Base-by-base conservation (phyloP, 2,888 invertebrate genomes). In the Molanna angustata region DNA sequence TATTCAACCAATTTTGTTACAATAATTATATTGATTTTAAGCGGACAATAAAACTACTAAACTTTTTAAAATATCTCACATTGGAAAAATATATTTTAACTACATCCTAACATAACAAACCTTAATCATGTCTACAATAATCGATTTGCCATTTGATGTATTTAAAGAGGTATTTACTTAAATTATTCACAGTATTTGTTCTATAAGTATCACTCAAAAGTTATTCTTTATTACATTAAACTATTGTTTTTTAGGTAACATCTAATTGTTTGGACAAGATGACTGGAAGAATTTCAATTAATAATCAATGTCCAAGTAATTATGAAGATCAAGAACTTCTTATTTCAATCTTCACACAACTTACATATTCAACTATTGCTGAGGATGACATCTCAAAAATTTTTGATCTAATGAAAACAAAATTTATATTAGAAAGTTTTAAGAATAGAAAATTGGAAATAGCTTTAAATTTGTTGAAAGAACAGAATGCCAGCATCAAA, bases 401-500 rank as follows among this genome's bases (percentile, higher is more conserved):
- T 27, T 44, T 54, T 13, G 59, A 52, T 6, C n/a, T 17, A 6
- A 50, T 56, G 16, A 52, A 49, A 54, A 31, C 42, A 14, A 22
- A 44, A 4, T 39, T 40, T 37, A 18, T 57, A 9, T 11, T 49
- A n/a, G 33, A 50, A 41, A 17, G 3, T 20, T 43, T 54, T 13
- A 42, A 45, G 11, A 9, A 43, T 35, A 47, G 52, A 37, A 57
- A 57, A 41, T 39, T 50, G 17, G 45, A 55, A 19, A 47, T 60
- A 13, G 51, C 55, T n/a, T 33, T 51, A 22, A 22, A 40, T 13
- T 47, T 57, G 9, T 21, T 57, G 39, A 60, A 57, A 47, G 33
- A 54, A 21, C 57, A 57, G 32, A 60, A 60, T 40, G 37, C 39
- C 6, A n/a, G 37, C 4, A 41, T 54, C n/a, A 51, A 33, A 27